Conservation (phyloP, 2,113 vertebrate genomes). For the Puntigrus tetrazona region DNA sequence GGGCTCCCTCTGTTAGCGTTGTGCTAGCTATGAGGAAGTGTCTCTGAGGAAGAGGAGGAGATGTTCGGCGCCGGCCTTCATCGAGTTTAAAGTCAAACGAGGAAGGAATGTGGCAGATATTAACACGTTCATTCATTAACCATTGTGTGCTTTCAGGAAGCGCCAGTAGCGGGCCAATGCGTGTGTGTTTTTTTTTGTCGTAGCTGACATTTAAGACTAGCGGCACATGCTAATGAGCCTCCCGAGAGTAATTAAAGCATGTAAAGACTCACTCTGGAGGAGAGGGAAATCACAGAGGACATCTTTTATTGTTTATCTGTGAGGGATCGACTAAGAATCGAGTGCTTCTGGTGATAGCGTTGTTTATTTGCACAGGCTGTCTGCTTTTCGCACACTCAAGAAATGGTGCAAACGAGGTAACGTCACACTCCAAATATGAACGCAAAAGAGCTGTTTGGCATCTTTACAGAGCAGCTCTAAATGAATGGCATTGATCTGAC, state of each 20-base stretch:
- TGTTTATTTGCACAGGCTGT: background rate
- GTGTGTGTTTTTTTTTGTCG: background rate
- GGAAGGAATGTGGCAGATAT: constrained; percentile 15
- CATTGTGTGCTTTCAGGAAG: constrained; percentile 36
- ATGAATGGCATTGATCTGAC: background rate
- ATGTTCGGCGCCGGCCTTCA: background rate
- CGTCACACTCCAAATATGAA: background rate
- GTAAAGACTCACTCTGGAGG: background rate
- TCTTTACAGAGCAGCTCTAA: background rate
- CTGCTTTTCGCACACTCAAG: background rate
- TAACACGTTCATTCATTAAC: background rate
- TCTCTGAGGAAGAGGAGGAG: background rate
- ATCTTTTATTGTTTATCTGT: background rate
- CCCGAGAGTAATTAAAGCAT: background rate
- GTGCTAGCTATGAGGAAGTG: background rate
- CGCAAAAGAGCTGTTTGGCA: background rate
- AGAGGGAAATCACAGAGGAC: background rate
- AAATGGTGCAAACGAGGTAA: background rate
- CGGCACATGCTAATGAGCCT: constrained; percentile 10
- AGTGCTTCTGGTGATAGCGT: background rate
- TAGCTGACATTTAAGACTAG: background rate
- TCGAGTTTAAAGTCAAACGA: background rate
- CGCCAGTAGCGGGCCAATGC: background rate
- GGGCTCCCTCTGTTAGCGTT: background rate
- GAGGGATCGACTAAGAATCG: background rate